These are phyloP conservation scores for Gorsachius goisagi DNA, from an alignment of 2,113 vertebrate species.

Conservation along the genomic window DNA sequence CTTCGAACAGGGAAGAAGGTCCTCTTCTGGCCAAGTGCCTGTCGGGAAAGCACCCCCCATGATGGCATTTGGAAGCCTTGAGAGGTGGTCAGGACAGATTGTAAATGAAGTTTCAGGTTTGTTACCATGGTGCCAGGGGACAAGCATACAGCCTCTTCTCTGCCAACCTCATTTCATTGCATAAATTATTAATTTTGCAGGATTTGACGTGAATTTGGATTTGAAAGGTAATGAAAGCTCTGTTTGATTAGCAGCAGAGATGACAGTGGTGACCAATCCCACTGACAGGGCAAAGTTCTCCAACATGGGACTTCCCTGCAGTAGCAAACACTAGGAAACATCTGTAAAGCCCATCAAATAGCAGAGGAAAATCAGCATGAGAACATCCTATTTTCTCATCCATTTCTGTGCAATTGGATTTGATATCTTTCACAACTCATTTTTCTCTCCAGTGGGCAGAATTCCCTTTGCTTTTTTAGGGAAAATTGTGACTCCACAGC, in stretches of 20 bases:
- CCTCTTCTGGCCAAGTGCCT: neutral
- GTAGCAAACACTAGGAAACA: neutral
- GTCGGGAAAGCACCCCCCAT: neutral
- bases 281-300: neutral
- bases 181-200: neutral
- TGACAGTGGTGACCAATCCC: neutral
- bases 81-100: accelerated
- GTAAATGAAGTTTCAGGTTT: neutral
- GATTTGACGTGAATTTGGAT: neutral
- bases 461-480: neutral
- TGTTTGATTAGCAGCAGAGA: neutral
- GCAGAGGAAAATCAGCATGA: neutral
- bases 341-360: neutral
- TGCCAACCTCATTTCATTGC: neutral
- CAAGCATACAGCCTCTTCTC: neutral
- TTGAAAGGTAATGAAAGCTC: neutral
- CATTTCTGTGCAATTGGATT: neutral
- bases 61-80: neutral
- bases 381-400: neutral
- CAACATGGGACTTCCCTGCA: neutral
- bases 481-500: neutral
- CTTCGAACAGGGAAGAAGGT: neutral
- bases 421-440: neutral
- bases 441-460: neutral
- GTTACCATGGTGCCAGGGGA: neutral